These are phyloP conservation scores for Recurvirostra avosetta DNA, from an alignment of 2,113 vertebrate genomes.

Conservation along the genomic window DNA sequence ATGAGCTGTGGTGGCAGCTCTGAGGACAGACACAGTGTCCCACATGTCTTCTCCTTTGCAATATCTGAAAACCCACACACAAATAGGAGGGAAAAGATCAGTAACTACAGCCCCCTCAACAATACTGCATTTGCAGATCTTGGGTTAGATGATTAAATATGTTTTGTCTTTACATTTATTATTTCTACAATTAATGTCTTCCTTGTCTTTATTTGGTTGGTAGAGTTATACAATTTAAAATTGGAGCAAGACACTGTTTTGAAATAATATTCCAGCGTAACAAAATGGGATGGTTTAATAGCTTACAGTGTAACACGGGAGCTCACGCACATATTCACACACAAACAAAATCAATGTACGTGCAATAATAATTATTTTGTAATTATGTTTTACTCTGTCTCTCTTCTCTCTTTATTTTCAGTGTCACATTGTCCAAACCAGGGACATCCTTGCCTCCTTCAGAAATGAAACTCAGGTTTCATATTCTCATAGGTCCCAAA, in stretches of 20 bases:
- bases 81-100: not conserved
- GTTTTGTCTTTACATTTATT: not conserved
- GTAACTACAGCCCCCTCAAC: not conserved
- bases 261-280: not conserved
- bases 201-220: not conserved
- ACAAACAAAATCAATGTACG: not conserved
- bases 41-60: not conserved
- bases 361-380: not conserved
- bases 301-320: not conserved
- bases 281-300: not conserved
- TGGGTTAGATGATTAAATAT: not conserved
- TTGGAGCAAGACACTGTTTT: not conserved
- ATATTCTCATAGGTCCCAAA: not conserved
- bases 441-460: not conserved
- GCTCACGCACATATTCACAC: not conserved
- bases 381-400: not conserved
- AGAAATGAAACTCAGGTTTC: not conserved
- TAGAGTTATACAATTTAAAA: not conserved
- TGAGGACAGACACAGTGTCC: not conserved
- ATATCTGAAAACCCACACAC: not conserved
- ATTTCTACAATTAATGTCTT: not conserved
- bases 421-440: not conserved
- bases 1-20: not conserved
- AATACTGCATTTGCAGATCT: not conserved
- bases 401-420: not conserved